Conservation (phyloP, 2,113 vertebrate species). For the Cinclus cinclus region DNA sequence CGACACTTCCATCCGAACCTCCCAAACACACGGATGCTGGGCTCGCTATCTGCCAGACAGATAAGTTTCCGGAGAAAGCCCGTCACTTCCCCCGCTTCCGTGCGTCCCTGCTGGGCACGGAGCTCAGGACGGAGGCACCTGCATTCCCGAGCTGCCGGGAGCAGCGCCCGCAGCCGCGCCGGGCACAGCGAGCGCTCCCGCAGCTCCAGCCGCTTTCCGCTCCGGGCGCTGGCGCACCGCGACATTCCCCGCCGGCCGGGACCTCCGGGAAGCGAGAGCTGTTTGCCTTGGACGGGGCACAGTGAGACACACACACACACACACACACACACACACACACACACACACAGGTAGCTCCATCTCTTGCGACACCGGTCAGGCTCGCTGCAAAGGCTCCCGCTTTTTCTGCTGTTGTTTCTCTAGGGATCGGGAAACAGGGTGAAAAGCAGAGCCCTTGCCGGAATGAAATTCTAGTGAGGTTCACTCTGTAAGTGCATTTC, state of each 20-base stretch:
- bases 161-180: neutral
- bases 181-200: neutral
- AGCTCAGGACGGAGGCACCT: neutral
- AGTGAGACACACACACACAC: no score
- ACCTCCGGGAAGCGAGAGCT: neutral
- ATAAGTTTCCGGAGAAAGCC: neutral
- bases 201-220: neutral
- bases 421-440: neutral
- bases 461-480: neutral
- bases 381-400: neutral
- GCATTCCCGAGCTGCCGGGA: neutral
- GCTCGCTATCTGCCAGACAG: neutral
- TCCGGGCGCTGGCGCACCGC: neutral
- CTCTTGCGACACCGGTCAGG: neutral
- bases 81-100: neutral
- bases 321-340: neutral
- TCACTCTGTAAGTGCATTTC: accelerated
- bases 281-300: neutral
- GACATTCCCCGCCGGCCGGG: neutral
- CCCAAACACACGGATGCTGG: neutral
- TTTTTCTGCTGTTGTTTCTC: neutral
- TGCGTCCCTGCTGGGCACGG: neutral
- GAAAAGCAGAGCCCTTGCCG: neutral
- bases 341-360: conserved; percentile 20
- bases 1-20: neutral